Conservation (phyloP, 2,888 invertebrate species). For the Campoplex nolae region DNA sequence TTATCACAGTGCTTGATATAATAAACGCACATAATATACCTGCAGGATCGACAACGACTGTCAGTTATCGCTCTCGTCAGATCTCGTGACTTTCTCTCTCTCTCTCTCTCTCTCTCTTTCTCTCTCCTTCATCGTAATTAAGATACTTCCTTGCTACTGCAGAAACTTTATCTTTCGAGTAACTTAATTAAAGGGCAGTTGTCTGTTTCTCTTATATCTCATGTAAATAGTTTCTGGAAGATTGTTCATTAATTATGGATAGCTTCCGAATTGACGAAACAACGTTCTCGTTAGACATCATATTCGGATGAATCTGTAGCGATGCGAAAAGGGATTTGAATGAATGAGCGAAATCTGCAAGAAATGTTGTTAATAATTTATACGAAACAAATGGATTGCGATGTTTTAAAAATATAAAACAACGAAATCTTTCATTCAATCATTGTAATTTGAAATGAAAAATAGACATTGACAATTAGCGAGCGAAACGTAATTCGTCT, state of each 20-base stretch:
- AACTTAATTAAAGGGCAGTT: slow-evolving; percentile 49
- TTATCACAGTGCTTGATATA: slow-evolving; percentile 50
- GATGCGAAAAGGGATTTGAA: neutral
- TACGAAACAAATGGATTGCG: too few relatives aligned
- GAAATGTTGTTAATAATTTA: neutral
- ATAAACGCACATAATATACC: slow-evolving; percentile 30
- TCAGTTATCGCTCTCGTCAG: slow-evolving; percentile 38
- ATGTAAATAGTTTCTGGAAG: slow-evolving; percentile 21
- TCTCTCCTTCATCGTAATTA: slow-evolving; percentile 37
- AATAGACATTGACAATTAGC: neutral
- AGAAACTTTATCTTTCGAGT: slow-evolving; percentile 35
- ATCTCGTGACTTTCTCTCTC: slow-evolving; percentile 23
- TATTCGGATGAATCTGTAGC: neutral
- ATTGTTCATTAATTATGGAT: slow-evolving; percentile 32
- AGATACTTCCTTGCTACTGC: slow-evolving; percentile 40
- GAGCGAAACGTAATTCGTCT: neutral
- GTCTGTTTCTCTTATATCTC: neutral
- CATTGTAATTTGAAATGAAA: neutral
- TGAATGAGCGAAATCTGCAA: neutral
- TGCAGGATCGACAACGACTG: slow-evolving; percentile 27
- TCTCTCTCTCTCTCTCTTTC: neutral
- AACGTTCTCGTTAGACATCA: slow-evolving; percentile 21
- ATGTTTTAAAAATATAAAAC: neutral
- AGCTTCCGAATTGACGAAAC: slow-evolving; percentile 29
- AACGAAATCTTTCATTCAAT: neutral